Evolutionary conservation across 2,113 vertebrate species (phyloP).

Genomic region (Sula dactylatra): DNA sequence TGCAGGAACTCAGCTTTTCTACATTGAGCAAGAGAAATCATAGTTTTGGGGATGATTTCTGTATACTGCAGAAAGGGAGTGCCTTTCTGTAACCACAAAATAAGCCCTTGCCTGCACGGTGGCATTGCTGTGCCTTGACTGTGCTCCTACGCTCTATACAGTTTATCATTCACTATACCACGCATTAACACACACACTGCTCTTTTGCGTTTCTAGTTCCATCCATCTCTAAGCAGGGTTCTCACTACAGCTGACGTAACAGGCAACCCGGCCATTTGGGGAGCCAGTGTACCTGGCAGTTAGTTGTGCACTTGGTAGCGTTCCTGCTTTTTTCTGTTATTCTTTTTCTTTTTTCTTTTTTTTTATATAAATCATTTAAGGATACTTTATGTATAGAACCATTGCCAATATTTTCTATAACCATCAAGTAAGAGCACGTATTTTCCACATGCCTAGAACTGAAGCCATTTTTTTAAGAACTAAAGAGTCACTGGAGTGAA

Average conservation of each 20-base stretch:
- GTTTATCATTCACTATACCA: neutral
- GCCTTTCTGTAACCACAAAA: neutral
- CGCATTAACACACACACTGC: neutral
- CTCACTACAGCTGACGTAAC: neutral
- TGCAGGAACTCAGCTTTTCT: neutral
- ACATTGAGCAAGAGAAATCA: neutral
- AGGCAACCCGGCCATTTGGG: neutral
- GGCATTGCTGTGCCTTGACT: neutral
- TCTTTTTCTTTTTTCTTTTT: neutral
- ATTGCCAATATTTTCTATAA: neutral
- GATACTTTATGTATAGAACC: neutral
- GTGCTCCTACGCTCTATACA: neutral
- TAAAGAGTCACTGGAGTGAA: neutral
- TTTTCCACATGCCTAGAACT: conserved; percentile 5
- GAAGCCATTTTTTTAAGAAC: neutral
- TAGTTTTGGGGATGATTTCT: neutral
- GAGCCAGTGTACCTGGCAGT: neutral
- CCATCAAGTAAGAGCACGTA: neutral
- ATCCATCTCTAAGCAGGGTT: neutral
- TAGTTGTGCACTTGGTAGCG: neutral
- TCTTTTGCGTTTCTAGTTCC: neutral
- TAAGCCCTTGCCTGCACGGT: neutral
- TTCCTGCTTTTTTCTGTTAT: neutral
- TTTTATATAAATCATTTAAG: neutral
- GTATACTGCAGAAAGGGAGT: neutral